These are phyloP conservation scores for Suricata suricatta DNA, from an alignment of 2,113 vertebrate species.

Conservation along the genomic window DNA sequence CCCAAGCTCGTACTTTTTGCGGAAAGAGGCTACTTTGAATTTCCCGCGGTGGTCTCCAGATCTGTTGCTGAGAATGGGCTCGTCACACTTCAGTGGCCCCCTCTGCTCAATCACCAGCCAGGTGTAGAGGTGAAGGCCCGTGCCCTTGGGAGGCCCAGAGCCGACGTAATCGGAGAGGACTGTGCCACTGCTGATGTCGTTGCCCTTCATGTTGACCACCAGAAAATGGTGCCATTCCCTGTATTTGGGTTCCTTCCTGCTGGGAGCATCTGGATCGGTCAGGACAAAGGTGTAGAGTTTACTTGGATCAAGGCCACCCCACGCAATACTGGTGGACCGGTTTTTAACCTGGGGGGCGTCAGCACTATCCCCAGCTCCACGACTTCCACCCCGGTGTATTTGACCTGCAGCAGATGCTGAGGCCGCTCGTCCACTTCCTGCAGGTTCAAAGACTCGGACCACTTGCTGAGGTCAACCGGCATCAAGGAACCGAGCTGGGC, in stretches of 20 bases:
- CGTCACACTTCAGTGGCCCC: constrained; percentile 86
- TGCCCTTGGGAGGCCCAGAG: constrained; percentile 93
- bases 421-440: too few species aligned
- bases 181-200: constrained; percentile 88
- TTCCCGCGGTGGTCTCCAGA: constrained; percentile 92
- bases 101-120: constrained; percentile 97
- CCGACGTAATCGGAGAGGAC: constrained; percentile 95
- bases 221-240: constrained; percentile 99
- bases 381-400: too few species aligned
- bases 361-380: too few species aligned
- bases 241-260: constrained; percentile 93
- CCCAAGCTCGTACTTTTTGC: constrained; percentile 91
- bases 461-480: too few species aligned
- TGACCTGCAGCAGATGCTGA: too few species aligned
- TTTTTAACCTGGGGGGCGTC: too few species aligned
- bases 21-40: constrained; percentile 92
- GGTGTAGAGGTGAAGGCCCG: constrained; percentile 96
- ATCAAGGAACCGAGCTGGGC: too few species aligned
- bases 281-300: too few species aligned
- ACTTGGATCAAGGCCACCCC: too few species aligned
- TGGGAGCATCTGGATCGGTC: constrained; percentile 98
- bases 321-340: too few species aligned
- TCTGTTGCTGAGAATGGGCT: constrained; percentile 90
- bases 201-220: constrained; percentile 97
- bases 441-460: too few species aligned